Evolutionary conservation across 2,888 invertebrate species (phyloP).

Genomic region (Apoda limacodes): DNA sequence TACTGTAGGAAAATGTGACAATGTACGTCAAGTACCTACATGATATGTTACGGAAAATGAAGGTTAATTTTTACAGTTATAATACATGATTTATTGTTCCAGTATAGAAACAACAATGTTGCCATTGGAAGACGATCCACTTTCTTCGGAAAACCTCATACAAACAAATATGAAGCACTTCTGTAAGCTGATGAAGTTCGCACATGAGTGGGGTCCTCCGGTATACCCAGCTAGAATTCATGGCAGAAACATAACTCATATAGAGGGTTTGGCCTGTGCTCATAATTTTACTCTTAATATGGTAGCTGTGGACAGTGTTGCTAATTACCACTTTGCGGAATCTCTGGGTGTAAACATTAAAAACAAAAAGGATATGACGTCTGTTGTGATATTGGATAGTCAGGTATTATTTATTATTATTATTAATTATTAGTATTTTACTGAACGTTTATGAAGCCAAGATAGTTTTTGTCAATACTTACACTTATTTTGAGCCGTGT

Average conservation of each 20-base stretch:
- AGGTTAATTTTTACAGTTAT: no score
- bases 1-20: no score
- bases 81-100: conserved; percentile 23
- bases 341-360: conserved; percentile 78
- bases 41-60: no score
- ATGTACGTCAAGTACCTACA: no score
- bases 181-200: conserved; percentile 49
- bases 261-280: conserved; percentile 60
- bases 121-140: conserved; percentile 56
- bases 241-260: conserved; percentile 30
- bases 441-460: no score
- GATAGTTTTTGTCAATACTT: no score
- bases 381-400: conserved; percentile 77
- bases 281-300: conserved; percentile 45
- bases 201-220: conserved; percentile 42
- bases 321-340: conserved; percentile 80
- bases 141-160: conserved; percentile 64
- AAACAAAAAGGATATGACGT: conserved; percentile 71
- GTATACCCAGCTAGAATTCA: conserved; percentile 33
- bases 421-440: no score
- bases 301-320: conserved; percentile 79
- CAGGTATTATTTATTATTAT: no score
- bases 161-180: conserved; percentile 45
- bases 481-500: no score
- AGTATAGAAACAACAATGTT: conserved; percentile 58